These are phyloP conservation scores for Troides helena DNA, from an alignment of 2,888 invertebrate genomes.

Conservation along the genomic window DNA sequence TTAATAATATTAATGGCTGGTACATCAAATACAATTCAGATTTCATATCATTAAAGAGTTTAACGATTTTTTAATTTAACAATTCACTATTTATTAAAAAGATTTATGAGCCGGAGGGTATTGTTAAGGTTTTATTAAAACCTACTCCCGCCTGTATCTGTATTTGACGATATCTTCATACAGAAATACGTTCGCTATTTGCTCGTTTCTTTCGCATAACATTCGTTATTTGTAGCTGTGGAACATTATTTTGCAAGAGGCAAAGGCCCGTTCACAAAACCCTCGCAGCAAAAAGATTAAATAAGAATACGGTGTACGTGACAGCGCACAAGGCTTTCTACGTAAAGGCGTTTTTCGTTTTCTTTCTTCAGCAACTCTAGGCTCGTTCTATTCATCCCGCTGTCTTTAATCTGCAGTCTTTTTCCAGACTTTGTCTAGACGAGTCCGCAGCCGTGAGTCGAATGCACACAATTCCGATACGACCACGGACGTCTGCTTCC, in stretches of 20 bases:
- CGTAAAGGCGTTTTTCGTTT: slow-evolving; percentile 72
- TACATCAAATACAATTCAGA: slow-evolving; percentile 63
- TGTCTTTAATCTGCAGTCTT: slow-evolving; percentile 72
- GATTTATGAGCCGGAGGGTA: slow-evolving; percentile 13
- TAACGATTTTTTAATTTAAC: slow-evolving; percentile 61
- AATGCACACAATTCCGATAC: slow-evolving; percentile 55
- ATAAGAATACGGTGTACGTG: slow-evolving; percentile 74
- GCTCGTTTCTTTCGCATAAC: slow-evolving; percentile 32
- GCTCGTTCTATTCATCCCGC: slow-evolving; percentile 68
- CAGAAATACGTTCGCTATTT: slow-evolving; percentile 9
- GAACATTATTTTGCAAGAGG: slow-evolving; percentile 46
- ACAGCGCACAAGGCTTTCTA: slow-evolving; percentile 69
- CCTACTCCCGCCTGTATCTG: background rate
- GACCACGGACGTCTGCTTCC: slow-evolving; percentile 40
- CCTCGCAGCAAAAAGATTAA: slow-evolving; percentile 67
- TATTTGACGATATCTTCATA: slow-evolving; percentile 6
- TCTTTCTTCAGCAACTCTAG: slow-evolving; percentile 60
- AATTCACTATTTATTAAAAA: slow-evolving; percentile 33
- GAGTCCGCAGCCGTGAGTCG: slow-evolving; percentile 41
- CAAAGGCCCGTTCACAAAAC: slow-evolving; percentile 52
- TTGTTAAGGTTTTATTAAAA: slow-evolving; percentile 7
- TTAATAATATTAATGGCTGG: slow-evolving; percentile 76
- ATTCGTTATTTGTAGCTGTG: slow-evolving; percentile 40
- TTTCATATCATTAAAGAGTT: slow-evolving; percentile 53
- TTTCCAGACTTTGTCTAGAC: slow-evolving; percentile 69